Conservation (phyloP, 2,113 vertebrate species). For the Colistium nudipinnis region DNA sequence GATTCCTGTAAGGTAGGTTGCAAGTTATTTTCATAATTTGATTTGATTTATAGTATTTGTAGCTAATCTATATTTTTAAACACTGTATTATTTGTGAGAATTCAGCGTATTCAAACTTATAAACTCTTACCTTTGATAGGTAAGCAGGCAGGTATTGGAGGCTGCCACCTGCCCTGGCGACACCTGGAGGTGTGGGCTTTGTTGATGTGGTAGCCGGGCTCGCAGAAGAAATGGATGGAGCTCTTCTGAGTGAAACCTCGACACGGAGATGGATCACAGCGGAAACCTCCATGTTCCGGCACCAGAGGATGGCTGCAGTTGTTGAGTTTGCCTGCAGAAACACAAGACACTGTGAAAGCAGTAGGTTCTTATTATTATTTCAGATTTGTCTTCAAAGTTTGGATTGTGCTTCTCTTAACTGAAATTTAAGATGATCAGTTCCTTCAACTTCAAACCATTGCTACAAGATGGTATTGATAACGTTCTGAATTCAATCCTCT, state of each 20-base stretch:
- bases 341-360: background rate
- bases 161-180: slow-evolving; percentile 65
- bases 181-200: slow-evolving; percentile 54
- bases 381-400: too few relatives aligned
- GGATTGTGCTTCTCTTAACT: too few relatives aligned
- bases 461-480: background rate
- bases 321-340: slow-evolving; percentile 58
- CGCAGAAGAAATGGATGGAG: slow-evolving; percentile 77
- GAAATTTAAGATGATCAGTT: background rate
- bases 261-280: slow-evolving; percentile 79
- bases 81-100: too few relatives aligned
- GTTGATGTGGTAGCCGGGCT: slow-evolving; percentile 68
- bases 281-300: slow-evolving; percentile 78
- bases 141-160: slow-evolving; percentile 63
- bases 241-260: slow-evolving; percentile 73
- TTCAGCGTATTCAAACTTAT: too few relatives aligned
- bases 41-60: too few relatives aligned
- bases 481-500: too few relatives aligned
- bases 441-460: background rate
- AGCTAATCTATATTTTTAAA: too few relatives aligned
- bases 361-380: too few relatives aligned
- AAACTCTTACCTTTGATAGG: slow-evolving; percentile 59
- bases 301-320: slow-evolving; percentile 80
- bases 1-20: too few relatives aligned
- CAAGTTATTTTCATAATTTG: too few relatives aligned